Evolutionary conservation across 2,797 vertebrate genomes (phyloP).

Genomic region (Allobates femoralis): DNA sequence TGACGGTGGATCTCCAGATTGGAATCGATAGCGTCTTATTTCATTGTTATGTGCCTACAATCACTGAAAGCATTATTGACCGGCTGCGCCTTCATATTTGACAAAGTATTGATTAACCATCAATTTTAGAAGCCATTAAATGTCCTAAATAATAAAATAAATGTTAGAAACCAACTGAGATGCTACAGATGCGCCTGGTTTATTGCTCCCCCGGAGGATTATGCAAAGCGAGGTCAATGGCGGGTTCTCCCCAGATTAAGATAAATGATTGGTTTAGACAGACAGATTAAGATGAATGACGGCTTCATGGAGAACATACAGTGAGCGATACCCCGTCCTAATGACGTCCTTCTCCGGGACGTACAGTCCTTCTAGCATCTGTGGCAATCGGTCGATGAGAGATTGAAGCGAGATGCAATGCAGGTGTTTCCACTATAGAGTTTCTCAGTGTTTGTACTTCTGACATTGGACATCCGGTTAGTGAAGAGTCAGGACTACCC

Average conservation of each 20-base stretch:
- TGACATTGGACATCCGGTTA: not conserved
- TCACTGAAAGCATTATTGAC: conserved; percentile 51
- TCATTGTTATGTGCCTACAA: conserved; percentile 49
- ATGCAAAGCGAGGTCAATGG: conserved; percentile 52
- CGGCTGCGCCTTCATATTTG: conserved; percentile 54
- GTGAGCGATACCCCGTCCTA: not conserved
- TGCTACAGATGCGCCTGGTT: not conserved
- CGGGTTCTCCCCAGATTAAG: conserved; percentile 29
- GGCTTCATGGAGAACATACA: not conserved
- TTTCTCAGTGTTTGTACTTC: not conserved
- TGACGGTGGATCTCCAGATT: conserved; percentile 42
- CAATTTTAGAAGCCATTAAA: conserved; percentile 56
- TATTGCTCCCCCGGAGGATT: conserved; percentile 20
- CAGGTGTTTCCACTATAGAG: not conserved
- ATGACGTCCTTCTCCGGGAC: not conserved
- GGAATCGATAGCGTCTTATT: conserved; percentile 55
- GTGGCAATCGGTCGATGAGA: not conserved
- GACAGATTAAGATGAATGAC: conserved; percentile 54
- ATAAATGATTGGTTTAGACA: conserved; percentile 56
- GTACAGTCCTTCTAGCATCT: not conserved
- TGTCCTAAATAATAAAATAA: conserved; percentile 39
- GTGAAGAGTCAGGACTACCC: not conserved
- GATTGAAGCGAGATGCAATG: not conserved
- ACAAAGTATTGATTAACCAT: conserved; percentile 57
- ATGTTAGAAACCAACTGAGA: conserved; percentile 27